A percentile compares a stretch with the other conserved stretches of the same genome.
phyloP scores from a whole-genome alignment of 2,797 vertebrate species.

The Chaetodon trifasciatus region DNA sequence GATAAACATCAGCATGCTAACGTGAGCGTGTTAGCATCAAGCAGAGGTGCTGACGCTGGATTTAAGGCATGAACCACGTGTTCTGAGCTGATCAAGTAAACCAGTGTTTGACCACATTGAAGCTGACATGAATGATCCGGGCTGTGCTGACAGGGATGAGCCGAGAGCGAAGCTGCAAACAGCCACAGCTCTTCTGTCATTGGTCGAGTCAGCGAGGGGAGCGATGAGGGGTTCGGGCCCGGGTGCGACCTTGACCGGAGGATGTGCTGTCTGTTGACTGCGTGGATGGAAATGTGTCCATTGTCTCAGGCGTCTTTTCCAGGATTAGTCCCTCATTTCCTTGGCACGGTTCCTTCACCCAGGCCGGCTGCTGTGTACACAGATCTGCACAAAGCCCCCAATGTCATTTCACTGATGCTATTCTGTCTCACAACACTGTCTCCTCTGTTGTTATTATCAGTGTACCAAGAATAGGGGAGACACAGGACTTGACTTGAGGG shows the following conservation, averaged over 20 bases:
- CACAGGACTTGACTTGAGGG: conserved; percentile 41
- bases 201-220: conserved; percentile 30
- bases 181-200: background rate
- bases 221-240: background rate
- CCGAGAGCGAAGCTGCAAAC: background rate
- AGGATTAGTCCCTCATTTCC: conserved; percentile 80
- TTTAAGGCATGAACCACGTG: background rate
- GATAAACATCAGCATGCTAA: no score
- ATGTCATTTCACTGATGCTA: conserved; percentile 78
- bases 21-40: background rate
- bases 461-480: conserved; percentile 34
- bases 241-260: conserved; percentile 55
- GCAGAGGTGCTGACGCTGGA: background rate
- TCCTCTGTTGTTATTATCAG: conserved; percentile 63
- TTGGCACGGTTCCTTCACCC: conserved; percentile 72
- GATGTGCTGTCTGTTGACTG: conserved; percentile 61
- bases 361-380: conserved; percentile 74
- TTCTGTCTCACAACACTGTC: conserved; percentile 58
- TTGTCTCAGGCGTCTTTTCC: conserved; percentile 77
- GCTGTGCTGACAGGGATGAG: no score
- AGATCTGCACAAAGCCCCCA: conserved; percentile 77
- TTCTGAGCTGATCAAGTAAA: background rate
- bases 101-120: background rate
- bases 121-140: no score
- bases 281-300: conserved; percentile 63